Evolutionary conservation across 2,797 vertebrate species (phyloP).

Genomic region (Chelidonichthys spinosus): DNA sequence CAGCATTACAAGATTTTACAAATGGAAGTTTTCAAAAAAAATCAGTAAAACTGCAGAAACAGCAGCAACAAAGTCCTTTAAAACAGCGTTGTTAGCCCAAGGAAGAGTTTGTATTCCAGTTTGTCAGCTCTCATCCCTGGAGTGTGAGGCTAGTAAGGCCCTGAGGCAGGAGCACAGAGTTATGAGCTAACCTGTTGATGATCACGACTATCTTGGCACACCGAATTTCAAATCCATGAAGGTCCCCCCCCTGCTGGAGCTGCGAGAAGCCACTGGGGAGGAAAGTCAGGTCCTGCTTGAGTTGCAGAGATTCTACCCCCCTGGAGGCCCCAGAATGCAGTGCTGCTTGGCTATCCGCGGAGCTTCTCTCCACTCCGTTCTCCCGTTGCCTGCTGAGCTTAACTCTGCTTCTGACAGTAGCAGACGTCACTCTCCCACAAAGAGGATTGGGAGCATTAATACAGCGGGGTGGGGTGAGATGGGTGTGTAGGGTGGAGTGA

Average conservation of each 20-base stretch:
- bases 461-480: constrained; percentile 74
- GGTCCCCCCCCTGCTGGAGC: constrained; percentile 23
- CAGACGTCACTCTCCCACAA: constrained; percentile 88
- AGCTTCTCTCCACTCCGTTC: constrained; percentile 67
- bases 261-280: constrained; percentile 21
- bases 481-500: constrained; percentile 70
- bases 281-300: constrained; percentile 37
- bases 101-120: constrained; percentile 41
- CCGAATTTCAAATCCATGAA: constrained; percentile 7
- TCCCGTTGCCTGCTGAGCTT: constrained; percentile 79
- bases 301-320: constrained; percentile 38
- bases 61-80: constrained; percentile 18
- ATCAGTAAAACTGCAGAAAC: neutral
- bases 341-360: constrained; percentile 56
- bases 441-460: constrained; percentile 91
- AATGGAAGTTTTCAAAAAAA: neutral
- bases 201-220: constrained; percentile 23
- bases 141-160: constrained; percentile 10
- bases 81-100: constrained; percentile 16
- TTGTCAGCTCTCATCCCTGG: constrained; percentile 39
- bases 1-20: neutral
- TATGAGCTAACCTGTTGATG: constrained; percentile 41
- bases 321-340: constrained; percentile 42
- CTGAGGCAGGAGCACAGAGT: neutral
- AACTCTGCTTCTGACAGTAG: constrained; percentile 88